Evolutionary conservation across 2,888 invertebrate genomes (phyloP).

Genomic region (Ommatoiulus sabulosus): DNA sequence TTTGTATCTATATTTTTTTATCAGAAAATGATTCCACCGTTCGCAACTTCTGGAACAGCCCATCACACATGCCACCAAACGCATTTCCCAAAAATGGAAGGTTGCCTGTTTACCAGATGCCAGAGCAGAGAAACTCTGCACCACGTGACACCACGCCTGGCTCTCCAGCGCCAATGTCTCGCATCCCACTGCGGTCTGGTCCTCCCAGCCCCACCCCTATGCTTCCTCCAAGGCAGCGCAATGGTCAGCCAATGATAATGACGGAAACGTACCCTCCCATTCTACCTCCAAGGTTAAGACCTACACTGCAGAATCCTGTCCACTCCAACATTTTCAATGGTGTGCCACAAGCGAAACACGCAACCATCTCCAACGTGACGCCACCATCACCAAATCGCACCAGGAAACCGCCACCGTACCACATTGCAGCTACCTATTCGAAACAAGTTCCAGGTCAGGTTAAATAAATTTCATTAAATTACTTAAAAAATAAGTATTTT

Average conservation of each 20-base stretch:
- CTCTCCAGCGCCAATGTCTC: neutral
- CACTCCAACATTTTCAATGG: neutral
- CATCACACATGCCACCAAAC: neutral
- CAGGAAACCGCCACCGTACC: constrained; percentile 79
- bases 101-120: neutral
- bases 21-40: neutral
- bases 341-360: neutral
- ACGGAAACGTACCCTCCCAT: neutral
- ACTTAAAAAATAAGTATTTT: too few species aligned
- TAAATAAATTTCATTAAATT: too few species aligned
- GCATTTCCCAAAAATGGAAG: constrained; percentile 3
- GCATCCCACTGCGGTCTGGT: neutral
- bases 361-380: neutral
- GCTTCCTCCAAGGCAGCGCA: constrained; percentile 45
- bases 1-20: too few species aligned
- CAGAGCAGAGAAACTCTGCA: constrained; percentile 21
- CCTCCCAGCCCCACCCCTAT: constrained; percentile 45
- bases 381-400: constrained; percentile 53
- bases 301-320: neutral
- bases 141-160: neutral
- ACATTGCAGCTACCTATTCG: constrained; percentile 84
- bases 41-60: constrained; percentile 24
- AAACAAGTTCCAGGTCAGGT: constrained; percentile 72
- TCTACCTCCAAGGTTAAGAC: neutral
- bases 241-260: neutral